Evolutionary conservation across 30 jellyfish, hydroid and myxozoan species (phyloP).

Genomic region (Cassiopea andromeda): DNA sequence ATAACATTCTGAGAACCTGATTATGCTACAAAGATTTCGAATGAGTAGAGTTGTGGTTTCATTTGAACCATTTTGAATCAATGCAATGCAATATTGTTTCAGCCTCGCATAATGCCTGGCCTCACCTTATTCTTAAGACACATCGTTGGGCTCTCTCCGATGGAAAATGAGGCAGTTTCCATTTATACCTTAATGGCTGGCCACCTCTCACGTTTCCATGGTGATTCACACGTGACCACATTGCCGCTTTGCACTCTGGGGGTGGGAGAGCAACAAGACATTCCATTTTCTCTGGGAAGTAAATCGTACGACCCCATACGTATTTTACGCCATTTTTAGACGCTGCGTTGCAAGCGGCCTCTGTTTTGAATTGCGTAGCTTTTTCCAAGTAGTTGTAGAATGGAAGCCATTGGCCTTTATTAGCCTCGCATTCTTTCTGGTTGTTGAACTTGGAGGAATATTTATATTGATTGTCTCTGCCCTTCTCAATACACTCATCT

Average conservation of each 20-base stretch:
- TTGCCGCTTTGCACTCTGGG: constrained; percentile 85
- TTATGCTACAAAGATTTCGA: too few species aligned
- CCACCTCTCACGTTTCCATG: constrained; percentile 92
- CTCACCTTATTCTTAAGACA: constrained; percentile 83
- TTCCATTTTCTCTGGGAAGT: constrained; percentile 54
- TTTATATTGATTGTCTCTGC: constrained; percentile 13
- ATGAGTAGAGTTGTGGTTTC: too few species aligned
- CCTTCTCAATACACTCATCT: constrained; percentile 90
- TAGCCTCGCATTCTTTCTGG: constrained; percentile 77
- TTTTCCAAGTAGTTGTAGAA: constrained; percentile 85
- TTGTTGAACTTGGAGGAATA: constrained; percentile 79
- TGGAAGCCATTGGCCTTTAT: constrained; percentile 84
- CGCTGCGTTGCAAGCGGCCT: constrained; percentile 78
- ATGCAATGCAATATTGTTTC: too few species aligned
- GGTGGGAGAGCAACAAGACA: constrained; percentile 83
- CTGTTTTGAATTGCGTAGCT: constrained; percentile 56
- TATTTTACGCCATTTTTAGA: constrained; percentile 48
- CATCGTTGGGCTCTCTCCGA: constrained; percentile 77
- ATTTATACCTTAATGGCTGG: constrained; percentile 64
- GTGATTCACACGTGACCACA: constrained; percentile 92
- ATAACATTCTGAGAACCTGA: too few species aligned
- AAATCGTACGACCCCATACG: constrained; percentile 83
- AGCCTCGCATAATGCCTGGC: background rate
- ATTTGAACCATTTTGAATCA: too few species aligned
- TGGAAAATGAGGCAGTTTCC: constrained; percentile 95